These are phyloP conservation scores for Micropterix aruncella DNA, from an alignment of 2,888 invertebrate species.

Conservation along the genomic window DNA sequence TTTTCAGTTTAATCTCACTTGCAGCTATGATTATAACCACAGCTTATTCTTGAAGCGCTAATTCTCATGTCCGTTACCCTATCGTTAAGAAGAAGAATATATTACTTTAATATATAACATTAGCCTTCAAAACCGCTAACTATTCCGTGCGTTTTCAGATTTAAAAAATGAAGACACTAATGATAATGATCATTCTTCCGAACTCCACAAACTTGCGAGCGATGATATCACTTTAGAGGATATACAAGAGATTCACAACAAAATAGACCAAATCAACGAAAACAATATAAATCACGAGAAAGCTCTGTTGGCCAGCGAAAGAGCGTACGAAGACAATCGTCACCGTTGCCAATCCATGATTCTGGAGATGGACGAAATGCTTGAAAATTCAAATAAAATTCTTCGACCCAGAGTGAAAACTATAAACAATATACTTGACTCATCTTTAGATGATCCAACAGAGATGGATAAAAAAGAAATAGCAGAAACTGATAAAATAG, in stretches of 20 bases:
- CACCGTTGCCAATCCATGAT: conserved; percentile 29
- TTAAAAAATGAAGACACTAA: conserved; percentile 6
- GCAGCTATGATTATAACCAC: too few species aligned
- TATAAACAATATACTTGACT: too few species aligned
- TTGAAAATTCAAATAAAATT: conserved; percentile 25
- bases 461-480: conserved; percentile 17
- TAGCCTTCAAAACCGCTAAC: too few species aligned
- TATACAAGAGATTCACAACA: conserved; percentile 25
- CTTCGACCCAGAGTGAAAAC: conserved; percentile 21
- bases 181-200: conserved; percentile 4
- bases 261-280: conserved; percentile 25
- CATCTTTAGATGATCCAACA: conserved; percentile 6
- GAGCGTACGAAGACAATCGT: conserved; percentile 23
- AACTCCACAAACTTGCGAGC: not conserved
- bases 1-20: too few species aligned
- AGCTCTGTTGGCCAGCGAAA: conserved; percentile 25
- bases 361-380: conserved; percentile 27
- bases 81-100: too few species aligned
- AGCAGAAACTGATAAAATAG: not conserved
- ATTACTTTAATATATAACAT: too few species aligned
- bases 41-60: too few species aligned
- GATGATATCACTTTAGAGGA: conserved; percentile 17
- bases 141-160: too few species aligned
- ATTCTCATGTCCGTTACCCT: too few species aligned
- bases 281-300: conserved; percentile 27